Evolutionary conservation across 1,140 invertebrate species (phyloP).

Genomic region (Glossosoma conforme): DNA sequence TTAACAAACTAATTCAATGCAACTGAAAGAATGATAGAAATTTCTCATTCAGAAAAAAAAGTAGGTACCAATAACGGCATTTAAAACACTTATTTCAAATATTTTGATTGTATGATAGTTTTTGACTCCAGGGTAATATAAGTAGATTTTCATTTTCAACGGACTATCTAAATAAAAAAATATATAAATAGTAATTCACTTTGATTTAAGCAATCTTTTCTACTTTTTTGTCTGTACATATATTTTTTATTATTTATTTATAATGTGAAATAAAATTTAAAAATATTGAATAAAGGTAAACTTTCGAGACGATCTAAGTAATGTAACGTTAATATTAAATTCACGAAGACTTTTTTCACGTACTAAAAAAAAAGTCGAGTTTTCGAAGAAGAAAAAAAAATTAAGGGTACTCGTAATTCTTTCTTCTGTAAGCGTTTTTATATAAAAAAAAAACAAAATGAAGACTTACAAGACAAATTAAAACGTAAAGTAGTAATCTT

Average conservation of each 20-base stretch:
- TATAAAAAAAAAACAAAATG: slow-evolving; percentile 11
- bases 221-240: neutral
- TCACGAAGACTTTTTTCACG: neutral
- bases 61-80: too few relatives aligned
- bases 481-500: slow-evolving; percentile 22
- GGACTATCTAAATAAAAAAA: too few relatives aligned
- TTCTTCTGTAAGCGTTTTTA: slow-evolving; percentile 10
- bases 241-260: neutral
- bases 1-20: too few relatives aligned
- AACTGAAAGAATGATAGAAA: too few relatives aligned
- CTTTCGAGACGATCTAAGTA: slow-evolving; percentile 2
- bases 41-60: too few relatives aligned
- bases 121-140: neutral
- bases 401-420: too few relatives aligned
- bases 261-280: slow-evolving; percentile 7
- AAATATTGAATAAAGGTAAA: neutral
- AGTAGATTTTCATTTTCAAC: neutral
- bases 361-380: slow-evolving; percentile 1
- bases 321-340: neutral
- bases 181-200: too few relatives aligned
- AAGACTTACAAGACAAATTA: slow-evolving; percentile 18
- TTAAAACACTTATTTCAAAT: too few relatives aligned
- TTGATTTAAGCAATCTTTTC: neutral
- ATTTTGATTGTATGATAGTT: too few relatives aligned
- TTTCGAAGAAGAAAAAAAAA: neutral